Base-by-base conservation (phyloP, 2,113 vertebrate species). In the Percopsis transmontana region DNA sequence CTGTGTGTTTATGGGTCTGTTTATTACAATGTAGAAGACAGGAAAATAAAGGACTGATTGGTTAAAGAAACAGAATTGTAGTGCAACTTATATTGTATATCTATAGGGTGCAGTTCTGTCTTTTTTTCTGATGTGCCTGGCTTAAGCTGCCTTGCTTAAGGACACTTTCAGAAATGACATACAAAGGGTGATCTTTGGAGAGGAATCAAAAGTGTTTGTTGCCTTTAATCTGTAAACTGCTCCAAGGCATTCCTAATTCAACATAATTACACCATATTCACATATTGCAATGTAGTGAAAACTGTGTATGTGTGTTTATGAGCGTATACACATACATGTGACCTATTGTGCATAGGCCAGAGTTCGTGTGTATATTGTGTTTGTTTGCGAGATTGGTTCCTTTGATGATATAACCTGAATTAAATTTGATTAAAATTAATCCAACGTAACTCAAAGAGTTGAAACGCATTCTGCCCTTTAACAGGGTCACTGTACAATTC, bases 181-280 rank as follows among this genome's bases (percentile, higher is more conserved):
- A 57, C 55, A 57, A 5, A 38, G 14, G 38, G 15, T 38, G 27
- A 14, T 33, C 39, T 23, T 2, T 72, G 65, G 27, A 56, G 48
- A 45, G 24, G 56, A 62, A 76, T 81, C 45, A 74, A 53, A 79
- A 45, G 48, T 71, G 69, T 68, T 83, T 88, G 51, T 80, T 84
- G 75, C 76, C 27, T 13, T 83, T 70, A 50, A 59, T 4, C 79
- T 68, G 69, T 78, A 62, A 55, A 64, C 84, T 77, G 73, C 59
- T 67, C 24, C 38, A 20, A 40, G 45, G 61, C 57, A 80, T 86
- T 72, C 58, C 62, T 79, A 83, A 87, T 70, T 78, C 19, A 41
- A 56, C 39, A 76, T 74, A 77, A 86, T 83, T 85, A 68, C 69
- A 68, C 48, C 40, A 58, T 70, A 42, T 72, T 76, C 81, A 61